A percentile compares a stretch with the other conserved stretches of the same genome.
Evolutionary conservation across 2,113 vertebrate genomes (phyloP).

Genomic region (Stegostoma tigrinum): DNA sequence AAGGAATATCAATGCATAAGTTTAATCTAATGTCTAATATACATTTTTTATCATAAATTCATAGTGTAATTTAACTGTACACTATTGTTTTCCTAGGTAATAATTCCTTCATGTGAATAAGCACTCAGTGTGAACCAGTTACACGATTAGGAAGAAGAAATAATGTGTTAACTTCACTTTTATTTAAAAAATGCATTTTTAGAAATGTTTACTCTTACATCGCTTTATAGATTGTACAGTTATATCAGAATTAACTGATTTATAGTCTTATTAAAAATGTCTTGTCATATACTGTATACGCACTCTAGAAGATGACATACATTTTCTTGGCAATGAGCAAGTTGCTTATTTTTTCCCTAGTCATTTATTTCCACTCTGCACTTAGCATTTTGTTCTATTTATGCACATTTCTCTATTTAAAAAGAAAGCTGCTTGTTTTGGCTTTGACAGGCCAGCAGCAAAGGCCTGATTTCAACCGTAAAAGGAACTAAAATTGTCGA

Average conservation of each 20-base stretch:
- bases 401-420: constrained; percentile 24
- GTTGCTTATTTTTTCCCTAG: not conserved
- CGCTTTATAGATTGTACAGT: not conserved
- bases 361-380: not conserved
- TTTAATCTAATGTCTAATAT: not conserved
- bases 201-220: not conserved
- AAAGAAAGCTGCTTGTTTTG: constrained; percentile 28
- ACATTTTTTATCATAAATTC: not conserved
- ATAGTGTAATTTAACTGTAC: not conserved
- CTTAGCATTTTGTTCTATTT: constrained; percentile 5
- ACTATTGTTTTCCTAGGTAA: not conserved
- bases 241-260: not conserved
- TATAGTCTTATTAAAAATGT: not conserved
- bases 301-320: not conserved
- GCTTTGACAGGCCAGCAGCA: not conserved
- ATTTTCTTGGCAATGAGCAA: constrained; percentile 19
- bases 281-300: not conserved
- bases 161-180: not conserved
- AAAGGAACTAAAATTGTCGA: constrained; percentile 26
- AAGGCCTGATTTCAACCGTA: constrained; percentile 31
- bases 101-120: not conserved
- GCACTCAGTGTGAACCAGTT: not conserved
- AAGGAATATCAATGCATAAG: not conserved
- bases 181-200: not conserved
- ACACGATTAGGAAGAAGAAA: not conserved